phyloP scores from a whole-genome alignment of 2,113 vertebrate species.

The Gadus chalcogrammus region DNA sequence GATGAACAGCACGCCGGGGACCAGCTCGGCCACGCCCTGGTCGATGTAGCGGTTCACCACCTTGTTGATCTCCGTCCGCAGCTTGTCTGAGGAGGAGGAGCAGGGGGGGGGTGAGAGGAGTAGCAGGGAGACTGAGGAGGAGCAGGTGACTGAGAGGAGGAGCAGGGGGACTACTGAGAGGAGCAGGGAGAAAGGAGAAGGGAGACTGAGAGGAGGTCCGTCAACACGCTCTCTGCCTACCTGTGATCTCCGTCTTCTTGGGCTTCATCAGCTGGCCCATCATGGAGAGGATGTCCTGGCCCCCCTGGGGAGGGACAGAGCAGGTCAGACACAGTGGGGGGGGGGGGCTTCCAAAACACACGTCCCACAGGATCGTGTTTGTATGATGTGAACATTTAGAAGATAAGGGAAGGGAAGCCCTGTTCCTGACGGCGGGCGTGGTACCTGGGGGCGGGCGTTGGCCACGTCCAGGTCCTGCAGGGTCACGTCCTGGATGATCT shows the following conservation, averaged over 20 bases:
- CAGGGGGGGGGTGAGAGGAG: too few relatives aligned
- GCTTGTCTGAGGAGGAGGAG: slow-evolving; percentile 78
- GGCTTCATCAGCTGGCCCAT: slow-evolving; percentile 99
- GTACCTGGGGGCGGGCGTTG: slow-evolving; percentile 94
- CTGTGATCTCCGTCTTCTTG: slow-evolving; percentile 98
- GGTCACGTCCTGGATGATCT: slow-evolving; percentile 98
- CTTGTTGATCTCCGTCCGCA: slow-evolving; percentile 97
- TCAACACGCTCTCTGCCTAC: slow-evolving; percentile 54
- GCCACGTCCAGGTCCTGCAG: slow-evolving; percentile 94
- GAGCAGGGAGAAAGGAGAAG: not conserved
- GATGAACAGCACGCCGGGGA: slow-evolving; percentile 93
- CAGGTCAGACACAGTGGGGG: not conserved
- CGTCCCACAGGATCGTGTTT: too few relatives aligned
- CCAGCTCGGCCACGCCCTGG: slow-evolving; percentile 94
- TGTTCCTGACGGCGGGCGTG: not conserved
- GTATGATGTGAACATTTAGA: too few relatives aligned
- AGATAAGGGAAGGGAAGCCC: not conserved
- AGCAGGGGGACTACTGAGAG: not conserved
- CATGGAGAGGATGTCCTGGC: slow-evolving; percentile 98
- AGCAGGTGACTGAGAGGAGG: not conserved
- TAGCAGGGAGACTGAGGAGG: not conserved
- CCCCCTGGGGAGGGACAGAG: slow-evolving; percentile 75
- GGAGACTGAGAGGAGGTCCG: too few relatives aligned
- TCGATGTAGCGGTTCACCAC: slow-evolving; percentile 99
- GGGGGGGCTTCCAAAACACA: too few relatives aligned